phyloP scores from a whole-genome alignment of 2,888 invertebrate species.

The Dolomedes plantarius region DNA sequence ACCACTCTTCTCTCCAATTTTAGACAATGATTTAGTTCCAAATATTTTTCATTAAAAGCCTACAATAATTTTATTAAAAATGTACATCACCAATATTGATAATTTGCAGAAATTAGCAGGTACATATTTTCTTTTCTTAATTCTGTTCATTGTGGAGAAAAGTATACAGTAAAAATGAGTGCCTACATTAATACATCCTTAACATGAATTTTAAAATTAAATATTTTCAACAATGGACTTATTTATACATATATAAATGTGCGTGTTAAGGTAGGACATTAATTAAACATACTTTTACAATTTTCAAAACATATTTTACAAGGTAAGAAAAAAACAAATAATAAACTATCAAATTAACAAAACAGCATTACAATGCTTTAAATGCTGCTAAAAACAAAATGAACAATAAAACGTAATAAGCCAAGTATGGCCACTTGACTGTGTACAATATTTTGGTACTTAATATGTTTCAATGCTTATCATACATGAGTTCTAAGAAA shows the following conservation, averaged over 20 bases:
- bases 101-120: too few species aligned
- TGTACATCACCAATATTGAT: too few species aligned
- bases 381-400: not conserved
- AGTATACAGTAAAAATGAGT: not conserved
- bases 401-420: not conserved
- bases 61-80: too few species aligned
- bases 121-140: too few species aligned
- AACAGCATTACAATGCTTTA: not conserved
- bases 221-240: slow-evolving; percentile 62
- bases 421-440: too few species aligned
- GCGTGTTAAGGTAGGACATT: slow-evolving; percentile 46
- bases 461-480: not conserved
- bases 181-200: not conserved
- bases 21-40: too few species aligned
- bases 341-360: not conserved
- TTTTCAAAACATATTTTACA: slow-evolving; percentile 2
- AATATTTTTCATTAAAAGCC: too few species aligned
- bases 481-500: not conserved
- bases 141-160: too few species aligned
- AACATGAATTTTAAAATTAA: slow-evolving; percentile 60
- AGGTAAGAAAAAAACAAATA: not conserved
- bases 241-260: slow-evolving; percentile 39
- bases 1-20: too few species aligned
- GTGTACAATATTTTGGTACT: too few species aligned
- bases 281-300: not conserved